These are phyloP conservation scores for Tamias sibiricus DNA, from an alignment of 2,113 vertebrate genomes.

Conservation along the genomic window DNA sequence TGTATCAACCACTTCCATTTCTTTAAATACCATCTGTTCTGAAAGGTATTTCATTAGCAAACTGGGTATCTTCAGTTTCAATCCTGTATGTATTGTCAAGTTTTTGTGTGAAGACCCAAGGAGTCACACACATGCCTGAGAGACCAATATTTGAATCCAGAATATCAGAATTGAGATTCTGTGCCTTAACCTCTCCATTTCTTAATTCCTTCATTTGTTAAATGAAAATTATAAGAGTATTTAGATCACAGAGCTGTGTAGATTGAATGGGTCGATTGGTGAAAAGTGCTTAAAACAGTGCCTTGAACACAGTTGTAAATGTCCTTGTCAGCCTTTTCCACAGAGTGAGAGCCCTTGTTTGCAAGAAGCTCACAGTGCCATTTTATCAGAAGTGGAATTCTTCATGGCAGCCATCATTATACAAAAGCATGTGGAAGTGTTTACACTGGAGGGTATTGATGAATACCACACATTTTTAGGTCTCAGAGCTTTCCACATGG, in stretches of 20 bases:
- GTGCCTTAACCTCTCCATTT: background rate
- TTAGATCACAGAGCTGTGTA: background rate
- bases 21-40: background rate
- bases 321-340: background rate
- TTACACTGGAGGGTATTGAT: background rate
- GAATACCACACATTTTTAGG: background rate
- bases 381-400: background rate
- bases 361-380: background rate
- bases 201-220: background rate
- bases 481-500: constrained; percentile 3
- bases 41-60: background rate
- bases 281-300: background rate
- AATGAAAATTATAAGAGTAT: background rate
- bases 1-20: background rate
- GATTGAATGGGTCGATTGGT: background rate
- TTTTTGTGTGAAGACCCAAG: background rate
- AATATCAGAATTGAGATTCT: background rate
- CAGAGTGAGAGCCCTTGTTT: background rate
- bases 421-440: background rate
- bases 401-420: background rate
- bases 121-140: background rate
- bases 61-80: background rate
- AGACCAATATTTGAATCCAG: constrained; percentile 10
- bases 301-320: background rate
- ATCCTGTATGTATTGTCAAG: background rate